Base-by-base conservation (phyloP, 2,888 invertebrate species). In the Chrysolina americana region DNA sequence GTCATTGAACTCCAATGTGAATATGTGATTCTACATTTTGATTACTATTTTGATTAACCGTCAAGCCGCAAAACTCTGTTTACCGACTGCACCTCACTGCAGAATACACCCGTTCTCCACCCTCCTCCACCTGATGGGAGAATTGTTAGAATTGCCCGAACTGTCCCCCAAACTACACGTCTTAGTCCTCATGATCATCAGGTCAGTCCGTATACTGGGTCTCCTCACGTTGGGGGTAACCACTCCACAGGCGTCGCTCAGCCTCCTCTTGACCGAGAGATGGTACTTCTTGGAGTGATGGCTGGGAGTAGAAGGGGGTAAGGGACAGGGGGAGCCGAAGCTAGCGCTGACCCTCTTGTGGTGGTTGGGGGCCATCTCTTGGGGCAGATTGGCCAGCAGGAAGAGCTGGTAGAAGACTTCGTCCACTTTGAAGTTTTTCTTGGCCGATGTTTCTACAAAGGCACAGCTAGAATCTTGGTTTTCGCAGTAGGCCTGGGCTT, bases 361-460 rank as follows among this genome's bases (percentile, higher is more conserved):
- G 85, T 95, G 94, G 84, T 95, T 95, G 0, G 95, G 95, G 21
- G 95, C 95, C 96, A 96, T 96, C 89, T 96, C 96, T 82, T 94
- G 88, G 0, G 96, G 96, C 74, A 96, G 88, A 86, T 95, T 94
- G 41, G 95, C 95, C 65, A 95, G 92, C 71, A 94, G 91, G 87
- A 96, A 96, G 13, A 96, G 90, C 81, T 95, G 94, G 86, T 94
- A 93, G 88, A 96, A 96, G 17, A 95, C 91, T 83, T 96, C 95
- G 84, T 96, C 95, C 68, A 96, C 94, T 83, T 93, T 93, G 78
- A 90, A 90, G 87, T 95, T 95, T 84, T 93, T 93, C 87, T 95
- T 95, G 6, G 96, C 96, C 48, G 96, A 96, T 28, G 94, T 94
- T 86, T 96, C 96, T 21, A 96, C 91, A 87, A 95, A 95, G 48